Evolutionary conservation across 2,888 invertebrate species (phyloP), one percentile per base, ranked within the genome.

Genomic region (Protula sp.): DNA sequence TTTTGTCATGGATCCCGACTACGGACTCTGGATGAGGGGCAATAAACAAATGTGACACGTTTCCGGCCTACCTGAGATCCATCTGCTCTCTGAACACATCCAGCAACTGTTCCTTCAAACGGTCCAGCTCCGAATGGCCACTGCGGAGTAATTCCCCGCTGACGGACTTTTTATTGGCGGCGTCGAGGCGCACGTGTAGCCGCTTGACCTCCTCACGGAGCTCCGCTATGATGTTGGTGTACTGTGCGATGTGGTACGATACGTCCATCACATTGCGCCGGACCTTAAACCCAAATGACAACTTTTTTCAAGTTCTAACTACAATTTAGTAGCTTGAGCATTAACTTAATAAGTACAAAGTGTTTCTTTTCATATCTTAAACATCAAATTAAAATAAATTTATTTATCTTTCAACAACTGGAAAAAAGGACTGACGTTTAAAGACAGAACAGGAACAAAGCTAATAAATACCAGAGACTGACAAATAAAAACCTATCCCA

Each of bases 31-130:
- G n/a, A n/a, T n/a, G n/a, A n/a, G n/a, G n/a, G n/a, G n/a, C n/a
- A n/a, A n/a, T n/a, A n/a, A n/a, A n/a, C n/a, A n/a, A n/a, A n/a
- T n/a, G n/a, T n/a, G n/a, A n/a, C n/a, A n/a, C n/a, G n/a, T 38
- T 19, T 38, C 38, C 19, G 2, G 45, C 55, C 29, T 45, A 84
- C 70, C 94, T 85, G 38, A 94, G 82, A 65, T 91, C 88, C 92
- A 94, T 94, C 81, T 94, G 94, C 69, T 92, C 92, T 74, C 92
- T 91, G 79, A 94, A 94, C 0, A 91, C 90, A 0, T 88, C 86
- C 2, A 94, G 89, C 51, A 94, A 90, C 70, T 92, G 89, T 72
- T 92, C 91, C 47, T 92, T 86, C 27, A 94, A 81, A 55, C 78
- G 78, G 59, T 78, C 78, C 64, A 83, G 67, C 61, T 76, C 77